Evolutionary conservation across 2,797 vertebrate genomes (phyloP).

Genomic region (Eulemur mongoz): DNA sequence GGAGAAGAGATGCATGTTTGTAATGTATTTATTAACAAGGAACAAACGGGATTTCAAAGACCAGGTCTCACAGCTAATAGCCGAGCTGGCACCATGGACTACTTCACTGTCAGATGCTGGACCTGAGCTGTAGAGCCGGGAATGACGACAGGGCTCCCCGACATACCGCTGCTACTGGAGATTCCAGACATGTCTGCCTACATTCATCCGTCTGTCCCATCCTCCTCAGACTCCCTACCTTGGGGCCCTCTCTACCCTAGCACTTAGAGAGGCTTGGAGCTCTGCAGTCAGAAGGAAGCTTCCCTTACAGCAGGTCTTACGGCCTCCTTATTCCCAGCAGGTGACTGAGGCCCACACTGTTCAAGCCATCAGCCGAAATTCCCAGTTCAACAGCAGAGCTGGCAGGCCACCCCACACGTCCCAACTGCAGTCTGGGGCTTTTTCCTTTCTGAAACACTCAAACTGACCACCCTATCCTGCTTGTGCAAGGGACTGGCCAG

Average conservation of each 20-base stretch:
- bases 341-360: not conserved
- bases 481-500: not conserved
- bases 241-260: not conserved
- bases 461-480: not conserved
- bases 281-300: not conserved
- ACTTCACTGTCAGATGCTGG: not conserved
- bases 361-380: not conserved
- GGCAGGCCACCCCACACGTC: not conserved
- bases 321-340: not conserved
- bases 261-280: not conserved
- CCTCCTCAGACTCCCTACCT: not conserved
- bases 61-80: not conserved
- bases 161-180: not conserved
- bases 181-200: not conserved
- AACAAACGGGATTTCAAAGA: not conserved
- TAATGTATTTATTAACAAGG: not conserved
- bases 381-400: not conserved
- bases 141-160: not conserved
- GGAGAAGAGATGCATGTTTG: not conserved
- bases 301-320: not conserved
- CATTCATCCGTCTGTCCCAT: not conserved
- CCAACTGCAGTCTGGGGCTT: not conserved
- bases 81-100: not conserved
- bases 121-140: too few species aligned
- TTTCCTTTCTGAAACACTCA: not conserved